phyloP scores from a whole-genome alignment of 1,140 invertebrate genomes.

The Augochlora pura region DNA sequence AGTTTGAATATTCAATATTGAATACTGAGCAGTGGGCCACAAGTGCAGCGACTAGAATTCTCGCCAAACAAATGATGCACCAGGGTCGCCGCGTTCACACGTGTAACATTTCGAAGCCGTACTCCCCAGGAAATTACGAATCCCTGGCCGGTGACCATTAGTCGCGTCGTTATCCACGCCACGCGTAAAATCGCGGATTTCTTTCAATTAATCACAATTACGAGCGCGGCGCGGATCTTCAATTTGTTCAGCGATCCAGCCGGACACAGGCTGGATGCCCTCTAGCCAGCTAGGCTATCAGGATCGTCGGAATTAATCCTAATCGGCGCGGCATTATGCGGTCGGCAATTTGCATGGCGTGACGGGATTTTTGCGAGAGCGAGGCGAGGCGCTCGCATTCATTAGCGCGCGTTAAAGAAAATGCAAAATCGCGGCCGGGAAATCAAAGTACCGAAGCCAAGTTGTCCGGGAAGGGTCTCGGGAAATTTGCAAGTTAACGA shows the following conservation, averaged over 20 bases:
- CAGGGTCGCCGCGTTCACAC: background rate
- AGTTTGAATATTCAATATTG: too few relatives aligned
- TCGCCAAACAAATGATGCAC: too few relatives aligned
- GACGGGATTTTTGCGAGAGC: background rate
- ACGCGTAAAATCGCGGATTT: slow-evolving; percentile 17
- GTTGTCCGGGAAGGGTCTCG: slow-evolving; percentile 1
- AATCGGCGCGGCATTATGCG: slow-evolving; percentile 14
- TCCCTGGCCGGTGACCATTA: background rate
- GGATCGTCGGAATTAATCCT: slow-evolving; percentile 23
- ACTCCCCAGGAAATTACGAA: slow-evolving; percentile 4
- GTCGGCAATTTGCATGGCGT: slow-evolving; percentile 7
- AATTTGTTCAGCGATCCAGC: slow-evolving; percentile 29
- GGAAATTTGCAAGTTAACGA: slow-evolving; percentile 49
- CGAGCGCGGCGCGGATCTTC: background rate
- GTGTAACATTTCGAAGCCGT: background rate
- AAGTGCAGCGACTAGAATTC: too few relatives aligned
- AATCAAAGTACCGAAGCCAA: slow-evolving; percentile 24
- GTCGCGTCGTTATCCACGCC: slow-evolving; percentile 5
- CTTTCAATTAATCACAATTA: slow-evolving; percentile 45
- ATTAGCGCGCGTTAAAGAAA: slow-evolving; percentile 20
- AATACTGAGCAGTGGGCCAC: too few relatives aligned
- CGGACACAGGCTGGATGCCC: background rate
- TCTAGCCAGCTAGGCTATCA: too few relatives aligned
- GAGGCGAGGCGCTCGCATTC: slow-evolving; percentile 2
- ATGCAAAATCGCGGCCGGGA: slow-evolving; percentile 5